Percentiles rank a stretch among this genome's conserved stretches.
These are phyloP conservation scores for Seira ritae DNA, from an alignment of 2,888 invertebrate genomes.

Conservation along the genomic window DNA sequence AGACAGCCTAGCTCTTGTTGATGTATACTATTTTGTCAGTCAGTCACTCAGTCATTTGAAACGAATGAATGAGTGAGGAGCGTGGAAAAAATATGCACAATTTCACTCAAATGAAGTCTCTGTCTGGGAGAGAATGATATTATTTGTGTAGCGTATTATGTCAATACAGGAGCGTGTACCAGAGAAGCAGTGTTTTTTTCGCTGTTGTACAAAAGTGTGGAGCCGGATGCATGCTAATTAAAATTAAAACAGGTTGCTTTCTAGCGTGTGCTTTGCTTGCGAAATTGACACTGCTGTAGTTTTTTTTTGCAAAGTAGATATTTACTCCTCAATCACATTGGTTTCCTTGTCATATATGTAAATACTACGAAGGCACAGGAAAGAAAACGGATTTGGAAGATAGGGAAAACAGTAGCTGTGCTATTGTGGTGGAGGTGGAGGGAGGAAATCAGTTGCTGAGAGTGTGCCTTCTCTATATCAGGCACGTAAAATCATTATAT, in stretches of 20 bases:
- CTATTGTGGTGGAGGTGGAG: too few species aligned
- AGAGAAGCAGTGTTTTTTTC: neutral
- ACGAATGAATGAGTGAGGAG: conserved; percentile 34
- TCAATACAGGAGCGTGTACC: neutral
- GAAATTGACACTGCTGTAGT: too few species aligned
- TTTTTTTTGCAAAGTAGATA: neutral
- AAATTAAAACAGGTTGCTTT: conserved; percentile 53
- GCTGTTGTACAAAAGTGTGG: neutral
- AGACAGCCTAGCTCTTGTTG: too few species aligned
- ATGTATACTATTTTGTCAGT: too few species aligned
- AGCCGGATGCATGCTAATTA: conserved; percentile 60
- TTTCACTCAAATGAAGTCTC: too few species aligned
- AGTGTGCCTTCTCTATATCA: conserved; percentile 39
- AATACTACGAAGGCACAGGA: too few species aligned
- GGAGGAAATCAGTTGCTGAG: neutral
- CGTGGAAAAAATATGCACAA: too few species aligned
- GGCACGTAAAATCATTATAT: conserved; percentile 59
- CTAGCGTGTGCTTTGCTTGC: neutral
- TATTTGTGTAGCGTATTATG: neutral
- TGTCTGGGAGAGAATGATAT: neutral
- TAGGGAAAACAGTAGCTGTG: conserved; percentile 31
- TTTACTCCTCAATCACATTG: conserved; percentile 5
- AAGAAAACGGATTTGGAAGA: neutral
- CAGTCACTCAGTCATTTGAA: conserved; percentile 49
- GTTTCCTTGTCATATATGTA: conserved; percentile 19